These are phyloP conservation scores for Limosa lapponica DNA, from an alignment of 2,797 vertebrate species.

Conservation along the genomic window DNA sequence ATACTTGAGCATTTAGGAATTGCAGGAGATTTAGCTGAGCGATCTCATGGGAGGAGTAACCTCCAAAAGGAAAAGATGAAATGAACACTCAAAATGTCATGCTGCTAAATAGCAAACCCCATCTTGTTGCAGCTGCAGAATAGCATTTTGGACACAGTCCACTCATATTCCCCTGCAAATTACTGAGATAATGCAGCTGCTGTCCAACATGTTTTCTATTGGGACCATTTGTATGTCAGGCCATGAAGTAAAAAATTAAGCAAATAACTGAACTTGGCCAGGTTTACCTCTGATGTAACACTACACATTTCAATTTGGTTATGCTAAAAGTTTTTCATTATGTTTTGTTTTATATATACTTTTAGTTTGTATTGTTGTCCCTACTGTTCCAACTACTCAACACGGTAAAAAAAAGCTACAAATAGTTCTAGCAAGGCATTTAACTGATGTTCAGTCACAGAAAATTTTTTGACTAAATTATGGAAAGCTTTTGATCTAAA, in stretches of 20 bases:
- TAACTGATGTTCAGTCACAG: neutral
- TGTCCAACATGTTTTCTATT: conserved; percentile 39
- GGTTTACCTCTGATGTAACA: neutral
- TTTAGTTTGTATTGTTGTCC: neutral
- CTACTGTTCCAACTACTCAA: neutral
- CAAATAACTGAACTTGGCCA: neutral
- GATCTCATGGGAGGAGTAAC: neutral
- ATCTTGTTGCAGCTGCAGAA: conserved; percentile 44
- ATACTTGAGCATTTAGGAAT: neutral
- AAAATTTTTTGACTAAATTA: neutral
- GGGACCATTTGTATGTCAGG: conserved; percentile 10
- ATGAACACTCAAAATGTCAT: neutral
- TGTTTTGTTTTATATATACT: neutral
- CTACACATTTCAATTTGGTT: neutral
- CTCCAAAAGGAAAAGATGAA: neutral
- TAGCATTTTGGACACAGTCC: conserved; percentile 28
- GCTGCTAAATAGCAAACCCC: neutral
- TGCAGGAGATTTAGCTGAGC: neutral
- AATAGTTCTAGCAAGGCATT: neutral
- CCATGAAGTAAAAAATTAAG: neutral
- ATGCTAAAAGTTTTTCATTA: neutral
- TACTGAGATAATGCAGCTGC: conserved; percentile 23
- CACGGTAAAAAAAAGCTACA: neutral
- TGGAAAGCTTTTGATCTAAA: neutral
- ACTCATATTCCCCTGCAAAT: conserved; percentile 6